phyloP scores from a whole-genome alignment of 2,797 vertebrate genomes.

The Hemitrygon akajei region DNA sequence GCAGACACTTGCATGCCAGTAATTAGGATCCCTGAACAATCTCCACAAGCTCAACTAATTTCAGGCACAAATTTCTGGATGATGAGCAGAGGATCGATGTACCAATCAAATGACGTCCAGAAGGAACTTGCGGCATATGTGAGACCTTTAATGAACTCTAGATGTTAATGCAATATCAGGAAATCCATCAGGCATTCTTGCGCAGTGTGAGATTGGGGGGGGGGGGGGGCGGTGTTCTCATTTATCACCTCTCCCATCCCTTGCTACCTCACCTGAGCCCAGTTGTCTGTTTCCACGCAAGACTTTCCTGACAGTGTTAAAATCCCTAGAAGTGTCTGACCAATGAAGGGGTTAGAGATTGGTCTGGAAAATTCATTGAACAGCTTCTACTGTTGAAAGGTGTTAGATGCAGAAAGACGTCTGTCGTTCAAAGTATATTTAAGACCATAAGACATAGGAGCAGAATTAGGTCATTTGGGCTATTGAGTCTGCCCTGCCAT shows the following conservation, averaged over 20 bases:
- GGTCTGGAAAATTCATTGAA: not conserved
- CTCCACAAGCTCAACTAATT: not conserved
- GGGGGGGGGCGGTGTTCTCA: too few relatives aligned
- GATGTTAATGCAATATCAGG: not conserved
- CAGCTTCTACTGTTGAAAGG: not conserved
- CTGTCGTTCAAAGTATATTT: too few relatives aligned
- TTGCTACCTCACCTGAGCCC: not conserved
- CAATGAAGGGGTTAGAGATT: not conserved
- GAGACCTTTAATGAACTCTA: not conserved
- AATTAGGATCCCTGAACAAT: too few relatives aligned
- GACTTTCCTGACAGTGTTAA: not conserved
- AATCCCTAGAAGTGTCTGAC: not conserved
- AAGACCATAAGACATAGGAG: too few relatives aligned
- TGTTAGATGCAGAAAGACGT: not conserved
- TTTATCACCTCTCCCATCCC: too few relatives aligned
- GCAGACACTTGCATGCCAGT: too few relatives aligned
- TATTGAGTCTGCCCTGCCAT: too few relatives aligned
- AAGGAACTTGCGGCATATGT: not conserved
- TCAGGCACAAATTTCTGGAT: not conserved
- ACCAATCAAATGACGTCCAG: not conserved
- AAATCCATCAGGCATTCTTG: not conserved
- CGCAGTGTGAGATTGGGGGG: not conserved
- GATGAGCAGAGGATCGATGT: not conserved
- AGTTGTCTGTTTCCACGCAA: too few relatives aligned
- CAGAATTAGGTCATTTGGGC: too few relatives aligned